Base-by-base conservation (phyloP, 2,888 invertebrate species). In the Melinopterus prodromus region DNA sequence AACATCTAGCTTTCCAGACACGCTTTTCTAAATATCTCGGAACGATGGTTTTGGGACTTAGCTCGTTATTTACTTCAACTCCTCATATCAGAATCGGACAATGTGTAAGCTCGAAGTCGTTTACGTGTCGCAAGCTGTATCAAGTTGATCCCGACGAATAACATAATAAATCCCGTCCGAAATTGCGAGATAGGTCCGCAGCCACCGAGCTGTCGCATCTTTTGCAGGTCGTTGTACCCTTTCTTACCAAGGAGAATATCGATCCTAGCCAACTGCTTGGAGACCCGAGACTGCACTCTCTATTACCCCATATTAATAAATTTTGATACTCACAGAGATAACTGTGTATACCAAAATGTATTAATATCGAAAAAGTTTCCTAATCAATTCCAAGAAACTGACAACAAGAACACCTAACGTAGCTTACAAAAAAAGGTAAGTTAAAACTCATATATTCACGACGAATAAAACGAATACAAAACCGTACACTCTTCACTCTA, bases 151-250 rank as follows among this genome's bases (percentile, higher is more conserved):
- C 53, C 9, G 12, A 6, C 53, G 53, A 53, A 53, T 53, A 1
- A 53, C 53, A 38, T 38, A 53, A 53, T 53, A 53, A 53, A 53
- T 53, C 53, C 53, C 53, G 5, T 53, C 7, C 53, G 53, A 53
- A 53, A 53, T 53, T 53, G 53, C 53, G 53, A 53, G 53, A 53
- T 53, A 53, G 12, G 53, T 53, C 12, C 53, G 53, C 53, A 12
- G 9, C 53, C 12, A 53, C 53, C 53, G 53, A 53, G 53, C 53
- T 53, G 53, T 53, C 53, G 53, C 53, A 53, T 53, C 53, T 53
- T 53, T 53, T 53, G 53, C 53, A 53, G 53, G 53, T 53, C 53
- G 53, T 53, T 53, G 53, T 53, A 53, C 53, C 53, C 53, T 53
- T 53, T 53, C 53, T 53, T 53, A 53, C 53, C 12, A 53, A 9